Conservation (phyloP, 1,140 invertebrate species). For the Camponotus vicinus region DNA sequence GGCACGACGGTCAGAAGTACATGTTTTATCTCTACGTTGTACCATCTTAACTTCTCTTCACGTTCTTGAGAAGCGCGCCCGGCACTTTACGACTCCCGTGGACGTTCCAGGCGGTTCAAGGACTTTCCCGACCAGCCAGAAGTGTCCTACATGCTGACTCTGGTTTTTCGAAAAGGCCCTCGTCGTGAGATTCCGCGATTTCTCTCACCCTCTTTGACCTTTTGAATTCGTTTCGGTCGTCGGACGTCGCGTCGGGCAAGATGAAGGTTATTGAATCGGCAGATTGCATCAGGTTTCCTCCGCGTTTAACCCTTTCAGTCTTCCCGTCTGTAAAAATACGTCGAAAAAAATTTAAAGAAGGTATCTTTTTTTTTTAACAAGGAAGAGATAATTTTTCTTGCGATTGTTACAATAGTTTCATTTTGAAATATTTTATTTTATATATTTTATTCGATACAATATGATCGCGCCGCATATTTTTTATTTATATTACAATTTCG, state of each 20-base stretch:
- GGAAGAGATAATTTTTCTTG: not conserved
- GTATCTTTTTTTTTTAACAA: not conserved
- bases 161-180: conserved; percentile 36
- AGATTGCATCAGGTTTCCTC: conserved; percentile 18
- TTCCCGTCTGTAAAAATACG: conserved; percentile 2
- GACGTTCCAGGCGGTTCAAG: conserved; percentile 61
- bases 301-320: conserved; percentile 27
- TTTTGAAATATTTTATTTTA: not conserved
- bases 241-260: conserved; percentile 9
- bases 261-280: conserved; percentile 54
- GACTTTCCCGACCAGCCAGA: conserved; percentile 39
- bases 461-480: not conserved
- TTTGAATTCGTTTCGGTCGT: conserved; percentile 41
- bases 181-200: conserved; percentile 41
- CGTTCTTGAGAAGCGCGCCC: conserved; percentile 54
- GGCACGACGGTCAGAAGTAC: conserved; percentile 57
- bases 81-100: conserved; percentile 62
- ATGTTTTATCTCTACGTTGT: conserved; percentile 70
- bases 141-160: conserved; percentile 66
- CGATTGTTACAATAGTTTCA: not conserved
- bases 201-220: conserved; percentile 33
- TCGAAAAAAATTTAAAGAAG: not conserved
- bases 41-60: conserved; percentile 59
- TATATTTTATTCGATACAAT: not conserved
- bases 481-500: too few species aligned